phyloP scores from a whole-genome alignment of 2,888 invertebrate species.

The Tethea ocularis region DNA sequence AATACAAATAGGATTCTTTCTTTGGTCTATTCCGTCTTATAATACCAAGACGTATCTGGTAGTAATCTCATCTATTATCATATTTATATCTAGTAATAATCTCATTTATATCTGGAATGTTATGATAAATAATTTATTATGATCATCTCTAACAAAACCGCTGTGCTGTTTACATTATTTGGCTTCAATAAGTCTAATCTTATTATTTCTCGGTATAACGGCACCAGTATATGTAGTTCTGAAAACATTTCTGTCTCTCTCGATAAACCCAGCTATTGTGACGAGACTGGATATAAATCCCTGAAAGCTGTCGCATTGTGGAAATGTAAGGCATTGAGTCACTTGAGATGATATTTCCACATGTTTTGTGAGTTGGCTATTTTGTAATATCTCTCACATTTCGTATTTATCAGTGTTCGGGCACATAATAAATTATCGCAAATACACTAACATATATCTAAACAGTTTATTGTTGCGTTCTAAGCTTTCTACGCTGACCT shows the following conservation, averaged over 20 bases:
- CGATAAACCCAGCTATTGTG: conserved; percentile 10
- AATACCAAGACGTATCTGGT: too few relatives aligned
- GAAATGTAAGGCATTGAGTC: not conserved
- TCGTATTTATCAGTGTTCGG: not conserved
- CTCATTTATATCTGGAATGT: too few relatives aligned
- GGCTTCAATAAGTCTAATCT: not conserved
- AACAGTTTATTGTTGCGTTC: too few relatives aligned
- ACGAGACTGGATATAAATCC: conserved; percentile 10
- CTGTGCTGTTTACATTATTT: not conserved
- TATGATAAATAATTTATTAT: too few relatives aligned
- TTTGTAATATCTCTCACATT: not conserved
- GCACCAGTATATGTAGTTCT: not conserved
- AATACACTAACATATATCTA: too few relatives aligned
- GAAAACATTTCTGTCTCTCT: not conserved
- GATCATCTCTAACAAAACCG: too few relatives aligned
- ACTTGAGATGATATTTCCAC: not conserved
- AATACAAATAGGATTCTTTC: too few relatives aligned
- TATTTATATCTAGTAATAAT: too few relatives aligned
- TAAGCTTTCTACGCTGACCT: too few relatives aligned
- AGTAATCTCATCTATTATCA: too few relatives aligned
- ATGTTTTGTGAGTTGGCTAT: not conserved
- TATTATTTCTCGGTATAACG: not conserved
- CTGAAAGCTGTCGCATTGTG: conserved; percentile 10
- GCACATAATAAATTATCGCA: too few relatives aligned
- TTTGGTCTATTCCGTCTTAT: too few relatives aligned